phyloP scores from a whole-genome alignment of 1,140 invertebrate species.

The Bombus vancouverensis region DNA sequence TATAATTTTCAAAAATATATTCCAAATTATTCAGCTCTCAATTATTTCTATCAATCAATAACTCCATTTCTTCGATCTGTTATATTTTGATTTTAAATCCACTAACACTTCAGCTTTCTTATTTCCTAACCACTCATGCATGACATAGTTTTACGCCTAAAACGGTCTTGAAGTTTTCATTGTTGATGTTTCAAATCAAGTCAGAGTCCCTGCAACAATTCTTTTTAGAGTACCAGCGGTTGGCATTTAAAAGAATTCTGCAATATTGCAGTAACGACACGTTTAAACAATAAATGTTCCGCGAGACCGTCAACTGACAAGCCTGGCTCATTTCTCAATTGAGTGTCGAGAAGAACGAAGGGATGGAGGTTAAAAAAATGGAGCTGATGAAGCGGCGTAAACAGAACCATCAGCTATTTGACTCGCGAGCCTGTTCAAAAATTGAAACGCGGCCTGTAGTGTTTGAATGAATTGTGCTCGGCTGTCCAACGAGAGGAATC shows the following conservation, averaged over 20 bases:
- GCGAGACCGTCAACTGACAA: neutral
- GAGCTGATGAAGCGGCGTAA: neutral
- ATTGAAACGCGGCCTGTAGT: conserved; percentile 7
- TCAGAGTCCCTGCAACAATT: neutral
- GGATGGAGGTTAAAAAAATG: neutral
- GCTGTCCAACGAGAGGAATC: neutral
- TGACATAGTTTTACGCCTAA: neutral
- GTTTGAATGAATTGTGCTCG: neutral
- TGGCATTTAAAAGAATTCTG: neutral
- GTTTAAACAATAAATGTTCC: neutral
- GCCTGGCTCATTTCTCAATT: neutral
- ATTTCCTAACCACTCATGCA: too few species aligned
- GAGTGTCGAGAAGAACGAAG: neutral
- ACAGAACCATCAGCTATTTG: conserved; percentile 11
- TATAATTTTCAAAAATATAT: too few species aligned
- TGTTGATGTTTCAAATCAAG: neutral
- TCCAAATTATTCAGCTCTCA: too few species aligned
- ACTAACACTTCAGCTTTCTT: neutral
- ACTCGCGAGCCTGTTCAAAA: conserved; percentile 17
- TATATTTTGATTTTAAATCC: neutral
- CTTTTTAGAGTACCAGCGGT: neutral
- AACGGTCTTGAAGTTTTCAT: neutral
- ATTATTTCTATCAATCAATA: neutral
- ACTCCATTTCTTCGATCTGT: neutral
- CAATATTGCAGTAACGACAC: neutral